A percentile compares a stretch with the other conserved stretches of the same genome.
phyloP scores from a whole-genome alignment of 92 coral and sea anemone genomes.

The Scolanthus callimorphus region DNA sequence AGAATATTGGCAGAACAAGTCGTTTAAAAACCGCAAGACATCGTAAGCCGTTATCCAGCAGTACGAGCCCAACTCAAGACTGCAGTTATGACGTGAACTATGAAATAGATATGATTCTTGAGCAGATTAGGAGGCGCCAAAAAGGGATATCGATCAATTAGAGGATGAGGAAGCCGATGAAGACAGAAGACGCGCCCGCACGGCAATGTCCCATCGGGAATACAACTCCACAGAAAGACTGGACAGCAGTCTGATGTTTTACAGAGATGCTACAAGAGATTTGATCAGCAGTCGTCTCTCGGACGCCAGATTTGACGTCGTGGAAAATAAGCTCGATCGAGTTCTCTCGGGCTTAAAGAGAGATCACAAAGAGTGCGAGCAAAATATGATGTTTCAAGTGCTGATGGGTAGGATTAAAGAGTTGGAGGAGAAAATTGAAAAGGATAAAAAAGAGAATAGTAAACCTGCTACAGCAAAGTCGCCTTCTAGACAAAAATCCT shows the following conservation, averaged over 20 bases:
- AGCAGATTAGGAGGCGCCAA: not conserved
- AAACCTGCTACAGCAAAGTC: conserved; percentile 6
- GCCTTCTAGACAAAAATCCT: conserved; percentile 1
- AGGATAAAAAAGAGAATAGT: conserved; percentile 9
- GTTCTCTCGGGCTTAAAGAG: conserved; percentile 12
- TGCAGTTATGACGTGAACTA: conserved; percentile 9
- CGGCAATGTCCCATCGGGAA: too few species aligned
- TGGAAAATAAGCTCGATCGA: conserved; percentile 55
- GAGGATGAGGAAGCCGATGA: too few species aligned
- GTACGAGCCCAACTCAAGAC: not conserved
- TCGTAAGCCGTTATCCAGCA: too few species aligned
- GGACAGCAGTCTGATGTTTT: not conserved
- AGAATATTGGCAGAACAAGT: not conserved
- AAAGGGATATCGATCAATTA: too few species aligned
- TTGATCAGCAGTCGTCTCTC: conserved; percentile 44
- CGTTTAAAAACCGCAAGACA: not conserved
- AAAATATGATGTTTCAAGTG: conserved; percentile 41
- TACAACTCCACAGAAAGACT: too few species aligned
- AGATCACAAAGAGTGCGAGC: conserved; percentile 20
- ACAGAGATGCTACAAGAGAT: conserved; percentile 34
- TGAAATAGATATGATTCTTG: conserved; percentile 14
- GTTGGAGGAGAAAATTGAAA: conserved; percentile 42
- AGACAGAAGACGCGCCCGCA: too few species aligned
- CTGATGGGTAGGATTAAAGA: conserved; percentile 53
- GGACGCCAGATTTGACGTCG: conserved; percentile 55